Evolutionary conservation across 2,888 invertebrate genomes (phyloP), one percentile per base, ranked within the genome.

Genomic region (Petrolisthes cinctipes): DNA sequence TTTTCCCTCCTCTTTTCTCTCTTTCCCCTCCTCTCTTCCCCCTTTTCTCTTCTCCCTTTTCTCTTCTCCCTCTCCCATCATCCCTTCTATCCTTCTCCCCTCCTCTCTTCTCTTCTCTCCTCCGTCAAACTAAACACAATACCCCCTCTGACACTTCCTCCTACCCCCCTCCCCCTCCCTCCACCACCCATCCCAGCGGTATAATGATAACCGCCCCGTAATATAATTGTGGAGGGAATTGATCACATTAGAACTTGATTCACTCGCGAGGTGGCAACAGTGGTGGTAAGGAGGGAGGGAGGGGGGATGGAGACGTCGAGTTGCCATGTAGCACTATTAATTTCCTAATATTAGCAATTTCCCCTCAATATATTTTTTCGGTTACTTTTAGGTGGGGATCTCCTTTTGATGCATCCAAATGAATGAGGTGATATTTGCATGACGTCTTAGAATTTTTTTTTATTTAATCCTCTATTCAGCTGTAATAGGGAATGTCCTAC

Each of bases 171-270:
- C 7, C n/a, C 54, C 73, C 51, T 37, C 57, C 11, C 82, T 37
- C 5, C 51, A 66, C 53, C 51, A 61, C 54, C 54, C 23, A n/a
- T 54, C 66, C 82, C 17, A 54, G 76, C 66, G 82, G 37, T 82
- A 73, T 82, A 86, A 86, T 78, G 86, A 80, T 86, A 86, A 86
- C 78, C 82, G 76, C 56, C 78, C 53, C 73, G 78, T 86, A 86
- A 86, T 83, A 86, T 82, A 86, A 86, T 86, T 86, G 83, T 79
- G 86, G 86, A n/a, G 82, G 76, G 73, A 83, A 86, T 83, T 86
- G 86, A 86, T 86, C 71, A 83, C 83, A 82, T 86, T 86, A 86
- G 79, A 71, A 71, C 68, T 83, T 68, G 83, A 78, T 86, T 86
- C 82, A 79, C 79, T 79, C 79, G 66, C 81, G 51, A 84, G 84